Base-by-base conservation (phyloP, 1,140 invertebrate genomes). In the Polyergus mexicanus region DNA sequence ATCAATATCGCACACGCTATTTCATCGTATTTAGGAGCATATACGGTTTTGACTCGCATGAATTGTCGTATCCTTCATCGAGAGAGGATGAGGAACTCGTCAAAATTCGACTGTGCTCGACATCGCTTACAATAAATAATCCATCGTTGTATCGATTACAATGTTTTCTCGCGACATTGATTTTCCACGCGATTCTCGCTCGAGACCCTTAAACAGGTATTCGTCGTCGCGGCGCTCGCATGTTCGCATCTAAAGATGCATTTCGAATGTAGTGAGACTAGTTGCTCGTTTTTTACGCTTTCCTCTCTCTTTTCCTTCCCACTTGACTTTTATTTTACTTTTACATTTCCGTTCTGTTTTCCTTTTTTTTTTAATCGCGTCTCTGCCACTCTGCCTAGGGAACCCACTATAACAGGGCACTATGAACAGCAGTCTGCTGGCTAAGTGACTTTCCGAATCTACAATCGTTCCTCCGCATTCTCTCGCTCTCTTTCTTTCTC, bases 321-420 rank as follows among this genome's bases (percentile, higher is more conserved):
- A 38, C 11, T 47, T 56, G 28, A 8, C 75, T 44, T 32, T 78
- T 51, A 19, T 19, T 32, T 32, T 32, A 32, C 32, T 32, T 32
- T 32, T 32, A 11, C 19, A 28, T 32, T 19, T 66, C 54, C 8
- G 32, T 78, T 35, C n/a, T 63, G 13, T 38, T 58, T 51, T 38
- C 74, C 54, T 77, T 13, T 58, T 83, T 35, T 76, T 85, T 86
- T 85, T 38, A 87, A 85, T 62, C 87, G 84, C 77, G 81, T 92
- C 90, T 92, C 92, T 90, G 93, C 91, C 92, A 78, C 90, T 94
- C 94, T 94, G 94, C 93, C 94, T 92, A 91, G 88, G 92, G 92
- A 93, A 94, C 93, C 94, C 94, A 92, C 94, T 95, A 94, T 95
- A 95, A 95, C 94, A 95, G 94, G 94, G 93, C 94, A 95, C 94